Base-by-base conservation (phyloP, 2,113 vertebrate genomes). In the Sander lucioperca region DNA sequence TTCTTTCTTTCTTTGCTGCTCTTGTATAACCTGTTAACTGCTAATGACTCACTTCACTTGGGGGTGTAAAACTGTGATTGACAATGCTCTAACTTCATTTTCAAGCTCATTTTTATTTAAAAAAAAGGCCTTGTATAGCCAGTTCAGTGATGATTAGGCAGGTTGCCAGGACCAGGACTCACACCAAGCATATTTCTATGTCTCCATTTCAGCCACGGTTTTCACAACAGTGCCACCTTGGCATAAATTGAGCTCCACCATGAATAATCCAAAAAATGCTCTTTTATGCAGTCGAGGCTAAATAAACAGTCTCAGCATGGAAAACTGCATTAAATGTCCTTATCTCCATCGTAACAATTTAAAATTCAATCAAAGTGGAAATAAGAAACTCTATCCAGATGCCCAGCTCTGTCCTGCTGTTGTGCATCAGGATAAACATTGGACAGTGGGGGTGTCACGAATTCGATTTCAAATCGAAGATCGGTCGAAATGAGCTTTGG, bases 1-100 rank as follows among this genome's bases (percentile, higher is more conserved):
- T n/a, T 47, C 56, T 7, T 25, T 65, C 23, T 19, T 2, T 5
- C 30, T 3, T n/a, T 18, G 0, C 47, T 45, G 30, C 70, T 77
- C 36, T 50, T 50, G 16, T 27, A 75, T 70, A 36, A 87, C 69
- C 64, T 77, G 33, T 68, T 45, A 75, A 76, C 43, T 50, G 50
- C 51, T 54, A 74, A 82, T 75, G 79, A 87, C 68, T 79, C 71
- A 30, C 39, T 48, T 79, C 69, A 66, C 23, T 43, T 23, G 18
- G 19, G 43, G n/a, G 30, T 50, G 57, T 70, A 50, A 67, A 82
- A 54, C 54, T 85, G 25, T 77, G 15, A 75, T 3, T 68, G 56
- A 71, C 74, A 58, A n/a, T 67, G 25, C 56, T 36, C 77, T 27
- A 50, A 23, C 21, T 72, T 86, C 25, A 53, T 69, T 64, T 67